Conservation (phyloP, 2,888 invertebrate species). For the Eupithecia abbreviata region DNA sequence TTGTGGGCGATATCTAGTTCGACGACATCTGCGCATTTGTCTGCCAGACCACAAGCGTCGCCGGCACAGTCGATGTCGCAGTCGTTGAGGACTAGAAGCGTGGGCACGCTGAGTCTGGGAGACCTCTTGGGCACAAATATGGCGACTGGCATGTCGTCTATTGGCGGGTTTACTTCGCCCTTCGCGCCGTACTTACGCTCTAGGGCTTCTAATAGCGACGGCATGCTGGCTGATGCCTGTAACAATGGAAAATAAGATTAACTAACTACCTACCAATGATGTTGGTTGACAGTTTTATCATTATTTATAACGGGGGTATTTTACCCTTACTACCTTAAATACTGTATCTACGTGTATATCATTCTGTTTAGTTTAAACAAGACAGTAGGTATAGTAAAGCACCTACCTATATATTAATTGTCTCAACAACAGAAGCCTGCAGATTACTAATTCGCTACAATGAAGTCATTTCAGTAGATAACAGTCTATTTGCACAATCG, state of each 20-base stretch:
- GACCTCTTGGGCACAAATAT: conserved; percentile 94
- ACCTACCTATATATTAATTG: not conserved
- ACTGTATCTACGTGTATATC: not conserved
- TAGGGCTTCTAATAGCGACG: conserved; percentile 94
- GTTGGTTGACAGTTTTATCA: not conserved
- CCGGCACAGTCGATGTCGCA: conserved; percentile 96
- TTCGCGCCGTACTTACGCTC: conserved; percentile 92
- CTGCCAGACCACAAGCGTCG: conserved; percentile 89
- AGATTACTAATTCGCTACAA: conserved; percentile 11
- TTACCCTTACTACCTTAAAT: not conserved
- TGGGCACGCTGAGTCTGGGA: conserved; percentile 90
- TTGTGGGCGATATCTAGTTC: conserved; percentile 98
- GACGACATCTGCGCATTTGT: conserved; percentile 94
- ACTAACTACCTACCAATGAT: not conserved
- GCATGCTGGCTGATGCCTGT: conserved; percentile 85
- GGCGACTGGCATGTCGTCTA: conserved; percentile 88
- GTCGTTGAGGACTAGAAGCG: conserved; percentile 93
- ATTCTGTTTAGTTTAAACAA: not conserved
- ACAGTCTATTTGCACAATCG: conserved; percentile 40
- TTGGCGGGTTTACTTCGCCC: conserved; percentile 85
- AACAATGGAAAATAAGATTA: conserved; percentile 44
- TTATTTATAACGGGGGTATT: not conserved
- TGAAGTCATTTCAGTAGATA: conserved; percentile 17
- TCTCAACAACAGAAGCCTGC: not conserved
- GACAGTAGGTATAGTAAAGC: not conserved